Base-by-base conservation (phyloP, 64 coral and sea anemone species). In the Stylophora pistillata region DNA sequence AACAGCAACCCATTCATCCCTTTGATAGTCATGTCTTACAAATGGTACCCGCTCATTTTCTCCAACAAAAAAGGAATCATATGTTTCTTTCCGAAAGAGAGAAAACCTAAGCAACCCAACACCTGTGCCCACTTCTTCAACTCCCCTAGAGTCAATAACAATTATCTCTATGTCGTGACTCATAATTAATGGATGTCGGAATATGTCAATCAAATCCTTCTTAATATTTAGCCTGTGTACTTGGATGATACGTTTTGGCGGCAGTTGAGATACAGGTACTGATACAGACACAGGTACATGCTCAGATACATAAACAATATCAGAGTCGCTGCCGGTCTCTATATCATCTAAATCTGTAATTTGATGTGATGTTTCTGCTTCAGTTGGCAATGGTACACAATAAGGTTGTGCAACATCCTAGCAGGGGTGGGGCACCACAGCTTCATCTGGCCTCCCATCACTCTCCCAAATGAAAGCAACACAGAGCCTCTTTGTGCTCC, bases 151-250 rank as follows among this genome's bases (percentile, higher is more conserved):
- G 47, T 74, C 57, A 34, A 74, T 64, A 64, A 64, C 61, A 64
- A 64, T 64, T 20, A 64, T 64, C 61, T 64, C 61, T 64, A 74
- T 53, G 73, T 74, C 73, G 7, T 41, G 73, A 74, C 31, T 47
- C 73, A 74, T 74, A 74, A 74, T 74, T 74, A 74, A 47, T 74
- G 73, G 73, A 17, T 74, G 32, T 74, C 73, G 37, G 31, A 71
- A 74, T 74, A 74, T 47, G 73, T 74, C 37, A 74, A 74, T 20
- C 34, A 74, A 21, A 41, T 74, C n/a, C n/a, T n/a, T n/a, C n/a
- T n/a, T n/a, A n/a, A n/a, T n/a, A n/a, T n/a, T n/a, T n/a, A n/a
- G n/a, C n/a, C n/a, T n/a, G n/a, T n/a, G n/a, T n/a, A n/a, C n/a
- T n/a, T n/a, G n/a, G n/a, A n/a, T n/a, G n/a, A n/a, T n/a, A n/a